phyloP scores from a whole-genome alignment of 1,140 invertebrate species.

The Holotrichia oblita region DNA sequence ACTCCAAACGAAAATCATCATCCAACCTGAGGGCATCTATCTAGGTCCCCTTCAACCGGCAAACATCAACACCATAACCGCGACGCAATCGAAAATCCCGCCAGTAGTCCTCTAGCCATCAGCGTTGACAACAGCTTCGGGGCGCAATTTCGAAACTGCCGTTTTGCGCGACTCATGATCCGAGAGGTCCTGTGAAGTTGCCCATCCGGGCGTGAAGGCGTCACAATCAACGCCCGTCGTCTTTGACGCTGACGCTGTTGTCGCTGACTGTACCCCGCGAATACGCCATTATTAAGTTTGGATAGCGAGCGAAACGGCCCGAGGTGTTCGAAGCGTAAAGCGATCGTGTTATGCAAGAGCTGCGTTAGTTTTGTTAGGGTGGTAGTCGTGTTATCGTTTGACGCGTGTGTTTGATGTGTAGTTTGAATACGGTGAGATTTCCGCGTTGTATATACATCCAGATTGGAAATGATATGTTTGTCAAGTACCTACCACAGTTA shows the following conservation, averaged over 20 bases:
- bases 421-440: background rate
- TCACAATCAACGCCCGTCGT: constrained; percentile 48
- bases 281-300: constrained; percentile 59
- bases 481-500: too few relatives aligned
- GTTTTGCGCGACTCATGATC: too few relatives aligned
- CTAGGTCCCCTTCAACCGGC: too few relatives aligned
- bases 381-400: background rate
- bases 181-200: constrained; percentile 46
- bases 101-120: too few relatives aligned
- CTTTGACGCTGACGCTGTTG: constrained; percentile 54
- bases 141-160: background rate
- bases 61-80: too few relatives aligned
- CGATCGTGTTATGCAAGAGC: background rate
- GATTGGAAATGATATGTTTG: constrained; percentile 10
- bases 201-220: constrained; percentile 49
- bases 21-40: too few relatives aligned
- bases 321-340: constrained; percentile 43
- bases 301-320: constrained; percentile 58
- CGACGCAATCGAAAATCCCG: too few relatives aligned
- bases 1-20: too few relatives aligned
- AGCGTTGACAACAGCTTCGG: background rate
- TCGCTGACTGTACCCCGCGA: constrained; percentile 33
- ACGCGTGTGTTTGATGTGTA: background rate
- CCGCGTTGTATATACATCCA: too few relatives aligned
- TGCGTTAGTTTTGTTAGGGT: background rate